Evolutionary conservation across 2,113 vertebrate genomes (phyloP).

Genomic region (Oxygymnocypris stewartii): DNA sequence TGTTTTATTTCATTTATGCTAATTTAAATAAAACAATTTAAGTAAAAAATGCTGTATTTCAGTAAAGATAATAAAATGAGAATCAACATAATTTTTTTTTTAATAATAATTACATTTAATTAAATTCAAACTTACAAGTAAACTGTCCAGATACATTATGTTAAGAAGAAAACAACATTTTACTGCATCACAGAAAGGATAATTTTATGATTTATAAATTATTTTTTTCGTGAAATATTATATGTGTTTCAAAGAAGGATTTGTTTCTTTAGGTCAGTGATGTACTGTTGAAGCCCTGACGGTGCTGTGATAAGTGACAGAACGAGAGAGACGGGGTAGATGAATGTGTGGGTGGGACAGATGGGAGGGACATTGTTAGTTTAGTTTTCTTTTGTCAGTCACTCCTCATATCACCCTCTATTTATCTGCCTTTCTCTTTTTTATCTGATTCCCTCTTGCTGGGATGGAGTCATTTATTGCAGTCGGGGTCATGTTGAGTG

Average conservation of each 20-base stretch:
- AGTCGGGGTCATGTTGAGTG: conserved; percentile 25
- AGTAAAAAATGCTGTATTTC: neutral
- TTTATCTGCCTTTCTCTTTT: conserved; percentile 33
- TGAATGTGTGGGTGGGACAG: neutral
- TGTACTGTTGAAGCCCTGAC: neutral
- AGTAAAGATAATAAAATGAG: neutral
- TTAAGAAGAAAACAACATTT: too few relatives aligned
- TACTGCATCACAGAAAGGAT: neutral
- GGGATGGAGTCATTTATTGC: conserved; percentile 47
- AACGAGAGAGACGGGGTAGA: neutral
- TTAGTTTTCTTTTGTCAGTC: conserved; percentile 36
- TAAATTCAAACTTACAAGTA: neutral
- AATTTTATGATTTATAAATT: neutral
- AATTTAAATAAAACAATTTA: too few relatives aligned
- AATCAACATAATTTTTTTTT: neutral
- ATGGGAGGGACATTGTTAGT: conserved; percentile 46
- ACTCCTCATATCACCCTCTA: conserved; percentile 27
- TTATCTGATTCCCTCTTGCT: neutral
- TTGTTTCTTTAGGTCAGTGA: neutral
- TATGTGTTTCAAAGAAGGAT: neutral
- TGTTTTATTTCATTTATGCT: neutral
- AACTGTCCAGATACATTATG: neutral
- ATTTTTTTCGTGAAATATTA: neutral
- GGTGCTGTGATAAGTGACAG: neutral
- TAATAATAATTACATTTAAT: neutral